Percentiles rank a stretch among this genome's conserved stretches.
phyloP scores from a whole-genome alignment of 2,888 invertebrate species.

The Volucella inanis region DNA sequence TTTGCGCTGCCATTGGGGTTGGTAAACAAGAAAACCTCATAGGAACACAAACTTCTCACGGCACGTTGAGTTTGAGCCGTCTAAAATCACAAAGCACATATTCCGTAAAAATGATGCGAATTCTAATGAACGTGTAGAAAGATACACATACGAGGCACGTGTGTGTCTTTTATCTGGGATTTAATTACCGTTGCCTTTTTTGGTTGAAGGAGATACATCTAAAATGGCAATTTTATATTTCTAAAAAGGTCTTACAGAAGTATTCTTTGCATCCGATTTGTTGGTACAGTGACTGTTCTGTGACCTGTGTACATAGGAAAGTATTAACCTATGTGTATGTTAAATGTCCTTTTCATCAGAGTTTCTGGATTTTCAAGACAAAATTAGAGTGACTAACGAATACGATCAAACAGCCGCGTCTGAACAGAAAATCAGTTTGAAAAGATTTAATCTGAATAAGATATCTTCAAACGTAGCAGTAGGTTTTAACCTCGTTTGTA shows the following conservation, averaged over 20 bases:
- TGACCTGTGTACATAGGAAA: no score
- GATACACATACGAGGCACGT: not conserved
- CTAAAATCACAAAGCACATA: not conserved
- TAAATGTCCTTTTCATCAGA: no score
- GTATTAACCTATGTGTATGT: no score
- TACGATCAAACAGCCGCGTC: no score
- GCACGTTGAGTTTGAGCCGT: not conserved
- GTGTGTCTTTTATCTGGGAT: conserved; percentile 17
- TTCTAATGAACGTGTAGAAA: conserved; percentile 15
- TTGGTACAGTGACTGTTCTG: no score
- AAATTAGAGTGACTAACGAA: no score
- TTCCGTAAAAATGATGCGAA: conserved; percentile 10
- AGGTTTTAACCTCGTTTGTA: no score
- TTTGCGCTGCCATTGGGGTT: conserved; percentile 1
- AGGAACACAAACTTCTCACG: not conserved
- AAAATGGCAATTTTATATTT: conserved; percentile 10
- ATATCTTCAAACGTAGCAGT: no score
- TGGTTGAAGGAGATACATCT: conserved; percentile 32
- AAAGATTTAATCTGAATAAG: no score
- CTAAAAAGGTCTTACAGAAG: not conserved
- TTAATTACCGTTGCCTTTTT: conserved; percentile 22
- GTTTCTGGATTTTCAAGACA: no score
- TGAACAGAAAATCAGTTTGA: no score
- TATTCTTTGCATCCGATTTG: not conserved
- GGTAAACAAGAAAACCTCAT: not conserved